phyloP scores from a whole-genome alignment of 1,140 invertebrate species.

The Cotesia chilonis region DNA sequence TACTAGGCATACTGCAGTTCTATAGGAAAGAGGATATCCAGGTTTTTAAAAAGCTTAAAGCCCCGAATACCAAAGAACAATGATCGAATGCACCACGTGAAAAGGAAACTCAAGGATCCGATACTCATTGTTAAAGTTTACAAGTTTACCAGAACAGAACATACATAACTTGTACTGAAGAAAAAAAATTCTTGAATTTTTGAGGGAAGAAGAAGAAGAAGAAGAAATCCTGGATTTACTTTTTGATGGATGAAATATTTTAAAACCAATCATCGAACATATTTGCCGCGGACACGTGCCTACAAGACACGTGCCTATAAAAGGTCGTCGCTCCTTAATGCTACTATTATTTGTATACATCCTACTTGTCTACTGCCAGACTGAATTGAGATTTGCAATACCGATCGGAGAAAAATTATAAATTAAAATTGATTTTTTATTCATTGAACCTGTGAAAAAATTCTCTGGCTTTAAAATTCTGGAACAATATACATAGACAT shows the following conservation, averaged over 20 bases:
- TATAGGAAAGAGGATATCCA: background rate
- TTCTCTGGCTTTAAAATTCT: no score
- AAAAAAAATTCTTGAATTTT: no score
- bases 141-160: no score
- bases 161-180: no score
- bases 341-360: no score
- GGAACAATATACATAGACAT: no score
- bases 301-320: slow-evolving; percentile 46
- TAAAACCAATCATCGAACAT: slow-evolving; percentile 41
- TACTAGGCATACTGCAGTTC: no score
- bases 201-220: background rate
- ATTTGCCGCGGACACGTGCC: slow-evolving; percentile 48
- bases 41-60: background rate
- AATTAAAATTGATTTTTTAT: no score
- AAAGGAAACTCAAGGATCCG: slow-evolving; percentile 1
- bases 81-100: background rate
- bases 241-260: slow-evolving; percentile 29
- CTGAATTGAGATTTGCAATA: no score
- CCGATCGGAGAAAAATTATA: no score
- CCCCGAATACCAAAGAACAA: background rate
- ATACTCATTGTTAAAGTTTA: background rate
- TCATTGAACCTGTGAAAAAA: no score
- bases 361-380: background rate
- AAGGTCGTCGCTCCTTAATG: slow-evolving; percentile 50
- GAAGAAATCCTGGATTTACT: background rate